Conservation (phyloP, 2,888 invertebrate genomes). For the Clistopyga incitator region DNA sequence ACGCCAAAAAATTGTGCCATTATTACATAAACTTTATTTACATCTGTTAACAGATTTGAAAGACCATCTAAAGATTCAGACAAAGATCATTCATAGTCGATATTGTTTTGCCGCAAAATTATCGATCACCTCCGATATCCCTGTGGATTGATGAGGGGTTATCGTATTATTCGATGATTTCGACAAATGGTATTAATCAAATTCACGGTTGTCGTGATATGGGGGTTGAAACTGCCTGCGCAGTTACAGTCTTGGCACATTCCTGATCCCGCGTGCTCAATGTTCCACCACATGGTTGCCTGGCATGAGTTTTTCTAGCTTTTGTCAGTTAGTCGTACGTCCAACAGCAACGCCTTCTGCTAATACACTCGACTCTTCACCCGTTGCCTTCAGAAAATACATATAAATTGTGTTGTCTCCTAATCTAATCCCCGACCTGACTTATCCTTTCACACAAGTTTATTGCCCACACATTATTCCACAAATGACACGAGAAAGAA, state of each 20-base stretch:
- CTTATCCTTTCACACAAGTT: background rate
- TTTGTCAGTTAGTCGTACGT: slow-evolving; percentile 57
- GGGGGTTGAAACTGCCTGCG: slow-evolving; percentile 49
- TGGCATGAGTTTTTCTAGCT: slow-evolving; percentile 70
- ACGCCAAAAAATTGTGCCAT: background rate
- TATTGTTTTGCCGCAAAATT: background rate
- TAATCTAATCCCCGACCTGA: background rate
- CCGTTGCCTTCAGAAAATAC: slow-evolving; percentile 56
- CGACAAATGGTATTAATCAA: background rate
- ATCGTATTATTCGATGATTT: background rate
- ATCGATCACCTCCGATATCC: background rate
- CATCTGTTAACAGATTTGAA: no score
- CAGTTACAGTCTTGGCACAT: slow-evolving; percentile 63
- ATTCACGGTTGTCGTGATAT: background rate
- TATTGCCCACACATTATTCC: background rate
- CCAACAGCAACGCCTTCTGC: slow-evolving; percentile 62
- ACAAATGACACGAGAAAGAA: slow-evolving; percentile 14
- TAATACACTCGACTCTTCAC: slow-evolving; percentile 59
- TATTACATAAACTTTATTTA: background rate
- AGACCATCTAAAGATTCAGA: background rate
- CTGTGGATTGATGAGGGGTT: background rate
- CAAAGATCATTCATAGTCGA: background rate
- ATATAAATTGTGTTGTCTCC: slow-evolving; percentile 11
- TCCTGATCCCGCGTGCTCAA: slow-evolving; percentile 74
- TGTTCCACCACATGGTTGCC: slow-evolving; percentile 75